These are phyloP conservation scores for Zygaena filipendulae DNA, from an alignment of 2,888 invertebrate genomes.

Conservation along the genomic window DNA sequence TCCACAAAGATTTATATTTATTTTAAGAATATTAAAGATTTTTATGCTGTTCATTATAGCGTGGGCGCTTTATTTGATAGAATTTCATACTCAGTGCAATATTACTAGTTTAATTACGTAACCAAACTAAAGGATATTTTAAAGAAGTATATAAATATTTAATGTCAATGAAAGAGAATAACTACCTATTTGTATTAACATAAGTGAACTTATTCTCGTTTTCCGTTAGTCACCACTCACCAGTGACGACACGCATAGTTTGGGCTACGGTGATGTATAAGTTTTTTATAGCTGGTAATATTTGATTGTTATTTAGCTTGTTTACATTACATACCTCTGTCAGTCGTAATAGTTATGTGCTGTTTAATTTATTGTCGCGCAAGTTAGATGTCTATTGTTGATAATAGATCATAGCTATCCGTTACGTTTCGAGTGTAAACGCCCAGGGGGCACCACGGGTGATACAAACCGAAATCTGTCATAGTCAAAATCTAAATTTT, in stretches of 20 bases:
- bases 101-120: constrained; percentile 71
- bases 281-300: constrained; percentile 66
- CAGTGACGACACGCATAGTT: constrained; percentile 36
- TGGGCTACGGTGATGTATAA: constrained; percentile 66
- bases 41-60: constrained; percentile 41
- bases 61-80: constrained; percentile 69
- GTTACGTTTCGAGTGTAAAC: constrained; percentile 27
- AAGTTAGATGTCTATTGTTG: constrained; percentile 61
- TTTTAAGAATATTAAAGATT: constrained; percentile 36
- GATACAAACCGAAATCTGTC: too few relatives aligned
- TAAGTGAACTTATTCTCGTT: constrained; percentile 40
- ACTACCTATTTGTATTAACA: constrained; percentile 65
- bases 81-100: constrained; percentile 71
- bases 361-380: constrained; percentile 66
- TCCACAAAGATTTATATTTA: constrained; percentile 65
- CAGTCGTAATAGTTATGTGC: constrained; percentile 66
- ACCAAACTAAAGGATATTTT: constrained; percentile 70
- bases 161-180: constrained; percentile 61
- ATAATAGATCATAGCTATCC: constrained; percentile 67
- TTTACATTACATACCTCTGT: constrained; percentile 70
- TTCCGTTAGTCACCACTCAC: too few relatives aligned
- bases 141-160: constrained; percentile 44
- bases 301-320: constrained; percentile 61
- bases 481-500: too few relatives aligned
- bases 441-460: constrained; percentile 19